phyloP scores from a whole-genome alignment of 2,113 vertebrate species.

The Girardinichthys multiradiatus region DNA sequence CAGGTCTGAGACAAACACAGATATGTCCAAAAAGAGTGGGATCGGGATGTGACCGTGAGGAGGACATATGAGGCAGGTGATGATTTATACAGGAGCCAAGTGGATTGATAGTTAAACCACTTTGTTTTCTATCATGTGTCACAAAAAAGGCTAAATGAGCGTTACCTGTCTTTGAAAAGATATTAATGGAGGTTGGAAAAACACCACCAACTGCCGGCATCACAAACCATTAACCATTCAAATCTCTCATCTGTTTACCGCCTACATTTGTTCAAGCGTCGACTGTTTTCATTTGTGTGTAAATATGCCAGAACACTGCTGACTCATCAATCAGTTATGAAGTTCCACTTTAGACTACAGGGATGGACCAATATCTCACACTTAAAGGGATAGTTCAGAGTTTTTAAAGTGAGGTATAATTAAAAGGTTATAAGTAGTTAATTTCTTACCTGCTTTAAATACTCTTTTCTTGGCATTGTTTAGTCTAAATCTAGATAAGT shows the following conservation, averaged over 20 bases:
- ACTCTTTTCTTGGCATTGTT: neutral
- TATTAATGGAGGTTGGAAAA: constrained; percentile 39
- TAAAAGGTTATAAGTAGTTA: too few species aligned
- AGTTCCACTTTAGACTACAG: constrained; percentile 17
- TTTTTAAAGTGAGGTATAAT: too few species aligned
- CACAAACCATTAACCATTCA: constrained; percentile 44
- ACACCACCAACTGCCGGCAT: constrained; percentile 50
- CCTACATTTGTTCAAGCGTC: neutral
- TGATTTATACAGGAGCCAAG: constrained; percentile 24
- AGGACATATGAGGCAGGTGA: constrained; percentile 18
- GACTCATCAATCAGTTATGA: constrained; percentile 51
- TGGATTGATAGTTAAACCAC: neutral
- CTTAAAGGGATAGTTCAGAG: too few species aligned
- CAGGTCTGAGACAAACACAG: constrained; percentile 23
- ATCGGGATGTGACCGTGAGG: constrained; percentile 26
- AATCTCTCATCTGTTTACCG: constrained; percentile 7
- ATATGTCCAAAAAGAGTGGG: constrained; percentile 35
- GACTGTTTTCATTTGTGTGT: constrained; percentile 12
- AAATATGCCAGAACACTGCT: constrained; percentile 43
- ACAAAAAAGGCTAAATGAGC: neutral
- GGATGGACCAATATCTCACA: too few species aligned
- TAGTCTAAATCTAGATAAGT: neutral
- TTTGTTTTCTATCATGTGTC: neutral
- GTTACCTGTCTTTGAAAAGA: constrained; percentile 37
- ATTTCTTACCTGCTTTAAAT: too few species aligned